Evolutionary conservation across 2,113 vertebrate genomes (phyloP).

Genomic region (Catharus minimus): DNA sequence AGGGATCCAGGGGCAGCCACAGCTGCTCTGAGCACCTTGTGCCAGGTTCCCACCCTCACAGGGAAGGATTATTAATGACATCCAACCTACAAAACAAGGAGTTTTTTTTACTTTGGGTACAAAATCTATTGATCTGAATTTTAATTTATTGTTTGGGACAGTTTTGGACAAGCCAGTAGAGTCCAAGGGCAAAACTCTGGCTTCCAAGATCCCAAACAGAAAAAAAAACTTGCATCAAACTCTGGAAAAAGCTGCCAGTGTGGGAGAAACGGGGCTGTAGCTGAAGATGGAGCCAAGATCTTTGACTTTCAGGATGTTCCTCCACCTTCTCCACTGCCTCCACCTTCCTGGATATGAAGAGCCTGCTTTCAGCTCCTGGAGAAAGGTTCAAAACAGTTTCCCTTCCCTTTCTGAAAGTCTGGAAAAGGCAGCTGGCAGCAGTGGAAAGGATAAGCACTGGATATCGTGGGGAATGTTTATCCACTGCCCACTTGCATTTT

Average conservation of each 20-base stretch:
- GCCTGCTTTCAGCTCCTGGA: not conserved
- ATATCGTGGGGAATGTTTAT: not conserved
- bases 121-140: not conserved
- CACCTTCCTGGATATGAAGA: not conserved
- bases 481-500: not conserved
- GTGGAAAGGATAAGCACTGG: not conserved
- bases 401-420: not conserved
- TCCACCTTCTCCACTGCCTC: not conserved
- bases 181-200: not conserved
- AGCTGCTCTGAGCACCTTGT: no score
- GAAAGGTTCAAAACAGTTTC: not conserved
- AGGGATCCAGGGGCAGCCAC: not conserved
- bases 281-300: not conserved
- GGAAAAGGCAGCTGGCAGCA: not conserved
- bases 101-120: not conserved
- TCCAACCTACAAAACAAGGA: no score
- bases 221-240: not conserved
- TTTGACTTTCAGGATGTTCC: not conserved
- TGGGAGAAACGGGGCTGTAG: not conserved
- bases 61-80: not conserved
- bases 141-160: not conserved
- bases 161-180: not conserved
- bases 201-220: not conserved
- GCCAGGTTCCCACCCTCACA: not conserved
- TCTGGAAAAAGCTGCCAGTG: not conserved